Evolutionary conservation across 53 echinoderm and acorn worm genomes (phyloP), one percentile per base, ranked within the genome.

Genomic region (Glandiceps talaboti): DNA sequence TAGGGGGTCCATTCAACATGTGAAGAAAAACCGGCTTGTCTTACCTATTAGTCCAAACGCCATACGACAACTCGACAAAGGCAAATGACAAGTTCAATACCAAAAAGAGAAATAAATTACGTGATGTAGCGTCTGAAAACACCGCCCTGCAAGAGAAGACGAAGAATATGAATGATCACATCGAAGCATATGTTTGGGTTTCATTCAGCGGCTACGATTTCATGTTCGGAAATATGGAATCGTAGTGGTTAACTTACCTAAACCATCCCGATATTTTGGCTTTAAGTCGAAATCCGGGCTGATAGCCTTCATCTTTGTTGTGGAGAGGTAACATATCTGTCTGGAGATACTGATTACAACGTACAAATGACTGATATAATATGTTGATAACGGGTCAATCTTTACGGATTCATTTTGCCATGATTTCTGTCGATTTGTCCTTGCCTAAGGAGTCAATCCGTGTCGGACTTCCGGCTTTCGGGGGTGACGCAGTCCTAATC

Each of bases 21-120:
- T n/a, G n/a, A n/a, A n/a, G 6, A 14, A 1, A 74, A 27, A 26
- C 75, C 30, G 27, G 10, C 12, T 33, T 26, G 76, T 31, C 82
- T 73, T 33, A 94, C 99, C 99, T 99, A 86, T 99, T 99, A n/a
- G 99, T 91, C 91, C 91, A 91, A 25, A 97, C 85, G 28, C 99
- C 99, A 77, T 99, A 99, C 0, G 74, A 30, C 81, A 99, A 78
- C 77, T 99, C 99, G 76, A 99, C 99, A 88, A 99, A 99, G 73
- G 99, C 99, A 86, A 99, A 99, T 29, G 99, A 99, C 0, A 99
- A 83, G 85, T 99, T 99, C 85, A 99, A 83, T 31, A 93, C 12
- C 28, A 99, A 82, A 80, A 94, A 99, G 82, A 94, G 79, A 76
- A 99, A 99, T 72, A 99, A 83, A 84, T 99, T 99, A 77, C 93